Percentiles rank a stretch among this genome's conserved stretches.
phyloP scores from a whole-genome alignment of 1,140 invertebrate genomes.

The Drosophila arizonae region DNA sequence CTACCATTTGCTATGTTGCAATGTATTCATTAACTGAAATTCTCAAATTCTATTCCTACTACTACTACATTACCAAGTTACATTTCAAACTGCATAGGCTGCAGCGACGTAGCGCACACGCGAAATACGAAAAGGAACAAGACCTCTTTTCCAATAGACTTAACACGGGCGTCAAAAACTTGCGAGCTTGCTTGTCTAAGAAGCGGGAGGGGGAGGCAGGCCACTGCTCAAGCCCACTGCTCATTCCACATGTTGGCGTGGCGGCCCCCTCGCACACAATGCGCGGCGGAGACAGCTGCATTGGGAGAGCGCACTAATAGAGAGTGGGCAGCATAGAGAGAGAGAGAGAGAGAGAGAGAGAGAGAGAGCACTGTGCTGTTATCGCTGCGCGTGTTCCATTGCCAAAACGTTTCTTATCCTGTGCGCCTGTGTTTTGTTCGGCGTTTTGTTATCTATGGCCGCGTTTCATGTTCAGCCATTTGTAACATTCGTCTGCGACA shows the following conservation, averaged over 20 bases:
- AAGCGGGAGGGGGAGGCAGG: constrained; percentile 26
- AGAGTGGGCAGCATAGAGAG: neutral
- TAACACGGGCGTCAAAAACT: constrained; percentile 74
- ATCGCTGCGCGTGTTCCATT: constrained; percentile 64
- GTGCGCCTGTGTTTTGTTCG: constrained; percentile 40
- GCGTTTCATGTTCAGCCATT: constrained; percentile 46
- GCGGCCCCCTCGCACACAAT: constrained; percentile 11
- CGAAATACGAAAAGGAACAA: constrained; percentile 39
- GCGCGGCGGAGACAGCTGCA: constrained; percentile 56
- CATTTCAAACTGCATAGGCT: neutral
- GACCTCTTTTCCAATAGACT: constrained; percentile 73
- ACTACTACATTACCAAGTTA: neutral
- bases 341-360: constrained; percentile 9
- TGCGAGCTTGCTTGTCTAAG: constrained; percentile 77
- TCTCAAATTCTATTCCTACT: too few species aligned
- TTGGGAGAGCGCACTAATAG: constrained; percentile 4
- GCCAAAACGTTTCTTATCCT: constrained; percentile 70
- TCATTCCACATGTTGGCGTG: neutral
- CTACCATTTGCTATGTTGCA: too few species aligned
- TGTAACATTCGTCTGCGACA: neutral
- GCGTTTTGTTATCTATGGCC: constrained; percentile 52
- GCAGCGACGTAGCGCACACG: constrained; percentile 14
- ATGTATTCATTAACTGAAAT: too few species aligned
- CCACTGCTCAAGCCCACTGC: neutral
- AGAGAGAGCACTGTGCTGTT: constrained; percentile 43